Conservation (phyloP, 2,888 invertebrate species). For the Thyatira batis region DNA sequence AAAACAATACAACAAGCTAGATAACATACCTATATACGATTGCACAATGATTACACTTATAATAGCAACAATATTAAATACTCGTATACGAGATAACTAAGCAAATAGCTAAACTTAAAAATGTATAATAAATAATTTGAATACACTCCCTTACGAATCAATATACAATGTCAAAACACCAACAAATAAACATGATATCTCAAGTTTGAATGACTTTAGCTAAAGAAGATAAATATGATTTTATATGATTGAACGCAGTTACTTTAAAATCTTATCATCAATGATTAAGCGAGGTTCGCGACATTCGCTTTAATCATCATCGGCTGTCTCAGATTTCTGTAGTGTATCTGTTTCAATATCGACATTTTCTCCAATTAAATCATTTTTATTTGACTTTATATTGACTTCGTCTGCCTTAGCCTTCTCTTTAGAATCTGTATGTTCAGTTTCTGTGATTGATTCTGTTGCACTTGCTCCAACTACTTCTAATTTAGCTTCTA, state of each 20-base stretch:
- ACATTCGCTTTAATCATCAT: background rate
- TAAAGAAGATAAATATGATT: background rate
- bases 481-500: conserved; percentile 19
- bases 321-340: background rate
- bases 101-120: background rate
- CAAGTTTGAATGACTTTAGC: too few species aligned
- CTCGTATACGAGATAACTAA: background rate
- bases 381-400: background rate
- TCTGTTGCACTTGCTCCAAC: conserved; percentile 6
- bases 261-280: background rate
- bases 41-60: background rate
- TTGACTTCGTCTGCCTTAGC: background rate
- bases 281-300: background rate
- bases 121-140: background rate
- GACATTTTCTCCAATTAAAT: too few species aligned
- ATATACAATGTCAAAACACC: background rate
- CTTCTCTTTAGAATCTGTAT: background rate
- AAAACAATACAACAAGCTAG: conserved; percentile 1
- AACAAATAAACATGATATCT: background rate
- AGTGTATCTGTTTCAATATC: background rate
- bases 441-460: background rate
- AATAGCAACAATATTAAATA: background rate
- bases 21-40: background rate
- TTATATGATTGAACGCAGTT: background rate
- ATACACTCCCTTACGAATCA: background rate